Conservation (phyloP, 2,888 invertebrate genomes). For the Catocala fraxini region DNA sequence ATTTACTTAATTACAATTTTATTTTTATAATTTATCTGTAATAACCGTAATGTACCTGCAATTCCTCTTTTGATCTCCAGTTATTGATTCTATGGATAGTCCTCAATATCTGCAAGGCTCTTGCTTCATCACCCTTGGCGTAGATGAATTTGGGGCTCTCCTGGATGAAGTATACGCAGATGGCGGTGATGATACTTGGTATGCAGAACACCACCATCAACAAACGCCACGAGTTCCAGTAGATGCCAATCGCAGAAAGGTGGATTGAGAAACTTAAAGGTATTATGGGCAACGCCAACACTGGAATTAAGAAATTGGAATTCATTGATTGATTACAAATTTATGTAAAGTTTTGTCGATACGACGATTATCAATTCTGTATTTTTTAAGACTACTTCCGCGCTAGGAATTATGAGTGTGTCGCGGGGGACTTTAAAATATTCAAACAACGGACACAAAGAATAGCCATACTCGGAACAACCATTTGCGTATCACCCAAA, state of each 20-base stretch:
- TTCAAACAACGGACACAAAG: no score
- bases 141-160: constrained; percentile 93
- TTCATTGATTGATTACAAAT: no score
- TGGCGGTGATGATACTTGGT: constrained; percentile 88
- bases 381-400: no score
- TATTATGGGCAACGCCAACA: constrained; percentile 89
- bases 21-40: no score
- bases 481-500: no score
- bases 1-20: no score
- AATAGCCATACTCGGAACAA: no score
- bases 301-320: constrained; percentile 63
- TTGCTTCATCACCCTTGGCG: constrained; percentile 85
- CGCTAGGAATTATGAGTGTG: no score
- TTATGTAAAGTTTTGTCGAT: no score
- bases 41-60: no score
- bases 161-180: constrained; percentile 87
- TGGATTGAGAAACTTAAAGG: constrained; percentile 81
- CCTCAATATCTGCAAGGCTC: constrained; percentile 81
- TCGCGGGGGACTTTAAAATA: no score
- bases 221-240: constrained; percentile 91
- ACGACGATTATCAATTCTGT: no score
- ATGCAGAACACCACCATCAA: constrained; percentile 89
- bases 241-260: constrained; percentile 76
- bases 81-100: constrained; percentile 68
- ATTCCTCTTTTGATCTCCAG: constrained; percentile 49